Percentiles rank a stretch among this genome's conserved stretches.
Conservation (phyloP, 2,888 invertebrate genomes). For the Luperina nickerlii region DNA sequence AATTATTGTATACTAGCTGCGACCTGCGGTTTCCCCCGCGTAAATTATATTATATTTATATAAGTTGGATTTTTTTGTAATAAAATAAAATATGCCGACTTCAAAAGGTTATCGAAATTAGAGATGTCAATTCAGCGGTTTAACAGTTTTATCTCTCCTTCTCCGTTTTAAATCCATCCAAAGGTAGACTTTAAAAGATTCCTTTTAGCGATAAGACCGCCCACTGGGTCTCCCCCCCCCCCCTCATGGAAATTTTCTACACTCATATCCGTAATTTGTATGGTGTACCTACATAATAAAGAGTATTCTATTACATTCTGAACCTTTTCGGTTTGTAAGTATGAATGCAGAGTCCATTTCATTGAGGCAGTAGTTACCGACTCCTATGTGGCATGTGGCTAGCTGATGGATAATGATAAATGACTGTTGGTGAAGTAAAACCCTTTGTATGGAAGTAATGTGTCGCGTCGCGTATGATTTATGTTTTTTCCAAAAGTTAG, state of each 20-base stretch:
- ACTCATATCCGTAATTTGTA: background rate
- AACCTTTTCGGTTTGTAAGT: constrained; percentile 2
- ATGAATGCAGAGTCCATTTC: constrained; percentile 1
- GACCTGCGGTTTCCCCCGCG: too few relatives aligned
- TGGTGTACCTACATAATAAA: background rate
- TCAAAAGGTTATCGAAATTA: background rate
- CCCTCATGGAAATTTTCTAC: background rate
- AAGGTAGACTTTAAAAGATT: background rate
- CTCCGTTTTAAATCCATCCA: background rate
- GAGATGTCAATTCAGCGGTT: background rate
- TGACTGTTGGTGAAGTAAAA: constrained; percentile 16
- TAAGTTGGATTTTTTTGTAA: background rate
- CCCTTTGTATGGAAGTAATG: constrained; percentile 10
- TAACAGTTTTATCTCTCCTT: background rate
- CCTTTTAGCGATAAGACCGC: background rate
- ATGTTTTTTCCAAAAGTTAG: constrained; percentile 6
- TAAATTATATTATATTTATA: too few relatives aligned
- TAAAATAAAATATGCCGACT: too few relatives aligned
- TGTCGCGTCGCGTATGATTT: constrained; percentile 13
- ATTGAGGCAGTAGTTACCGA: constrained; percentile 3
- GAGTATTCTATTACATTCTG: background rate
- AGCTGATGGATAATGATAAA: constrained; percentile 47
- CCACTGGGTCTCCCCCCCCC: background rate
- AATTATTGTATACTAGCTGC: background rate
- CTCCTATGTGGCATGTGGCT: constrained; percentile 6